A percentile compares a stretch with the other conserved stretches of the same genome.
phyloP scores from a whole-genome alignment of 2,888 invertebrate species.

The Eristalinus aeneus region DNA sequence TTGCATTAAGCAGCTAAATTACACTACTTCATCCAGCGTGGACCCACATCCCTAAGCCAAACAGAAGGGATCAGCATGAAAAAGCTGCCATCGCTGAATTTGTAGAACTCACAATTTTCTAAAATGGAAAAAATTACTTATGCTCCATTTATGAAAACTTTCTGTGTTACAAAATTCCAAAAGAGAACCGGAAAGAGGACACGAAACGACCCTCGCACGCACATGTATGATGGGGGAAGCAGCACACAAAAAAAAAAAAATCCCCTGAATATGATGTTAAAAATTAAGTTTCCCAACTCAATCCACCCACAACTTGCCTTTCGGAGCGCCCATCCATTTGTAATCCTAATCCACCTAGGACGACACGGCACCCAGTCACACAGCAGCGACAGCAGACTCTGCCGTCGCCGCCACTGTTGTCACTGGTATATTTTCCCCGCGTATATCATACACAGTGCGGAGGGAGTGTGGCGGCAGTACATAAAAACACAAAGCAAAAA shows the following conservation, averaged over 20 bases:
- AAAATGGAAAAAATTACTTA: slow-evolving; percentile 68
- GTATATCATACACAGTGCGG: slow-evolving; percentile 55
- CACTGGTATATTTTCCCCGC: slow-evolving; percentile 66
- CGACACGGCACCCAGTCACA: slow-evolving; percentile 45
- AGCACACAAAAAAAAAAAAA: slow-evolving; percentile 7
- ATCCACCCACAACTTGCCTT: slow-evolving; percentile 18
- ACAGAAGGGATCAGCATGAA: slow-evolving; percentile 4
- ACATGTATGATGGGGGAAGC: not conserved
- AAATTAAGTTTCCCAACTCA: slow-evolving; percentile 61
- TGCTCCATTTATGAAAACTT: slow-evolving; percentile 65
- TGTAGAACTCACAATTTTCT: slow-evolving; percentile 57
- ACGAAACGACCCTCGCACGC: slow-evolving; percentile 31
- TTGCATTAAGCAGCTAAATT: slow-evolving; percentile 51
- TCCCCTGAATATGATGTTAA: slow-evolving; percentile 66
- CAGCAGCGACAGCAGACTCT: slow-evolving; percentile 52
- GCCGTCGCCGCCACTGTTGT: slow-evolving; percentile 14
- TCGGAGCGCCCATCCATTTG: slow-evolving; percentile 53
- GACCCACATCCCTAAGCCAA: slow-evolving; percentile 12
- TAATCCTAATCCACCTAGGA: slow-evolving; percentile 68
- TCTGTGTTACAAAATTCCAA: slow-evolving; percentile 43
- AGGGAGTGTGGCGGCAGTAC: slow-evolving; percentile 22
- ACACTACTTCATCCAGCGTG: slow-evolving; percentile 12
- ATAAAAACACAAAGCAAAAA: slow-evolving; percentile 40
- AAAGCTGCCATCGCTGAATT: slow-evolving; percentile 47
- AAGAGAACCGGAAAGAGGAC: not conserved